Evolutionary conservation across 1,140 invertebrate species (phyloP), one percentile per base, ranked within the genome.

Genomic region (Armadillidium nasatum): DNA sequence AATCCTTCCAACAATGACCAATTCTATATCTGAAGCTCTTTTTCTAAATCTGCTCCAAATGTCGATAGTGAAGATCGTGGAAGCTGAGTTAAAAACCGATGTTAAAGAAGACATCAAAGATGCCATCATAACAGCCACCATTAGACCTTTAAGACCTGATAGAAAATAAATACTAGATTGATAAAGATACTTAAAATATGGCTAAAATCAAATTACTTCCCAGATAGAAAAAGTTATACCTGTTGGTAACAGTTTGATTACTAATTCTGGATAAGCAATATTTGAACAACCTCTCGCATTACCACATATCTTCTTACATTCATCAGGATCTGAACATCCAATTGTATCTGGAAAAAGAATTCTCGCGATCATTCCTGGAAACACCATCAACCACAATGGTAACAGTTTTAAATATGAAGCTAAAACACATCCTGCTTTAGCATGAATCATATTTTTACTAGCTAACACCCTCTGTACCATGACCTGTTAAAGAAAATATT

Each of bases 351-450:
- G 79, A 79, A 82, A 85, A 0, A 88, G 82, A 50, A 88, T 85
- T 33, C 88, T 83, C 4, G 87, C 84, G 54, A 88, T 87, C 88
- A 89, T 89, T 46, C 88, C 88, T 10, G 88, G 88, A 76, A 89
- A 86, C 22, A 88, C 87, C 67, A 89, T 86, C 6, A 89, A 80
- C 82, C 84, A 89, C 73, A 89, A 79, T 7, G 88, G 88, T 22
- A 88, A 79, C 74, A 89, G 84, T 81, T 89, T 89, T 19, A 89
- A 82, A 80, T 86, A 88, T 7, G 87, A 87, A 9, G 88, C 88
- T 44, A 88, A 73, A 46, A 89, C 84, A 43, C 85, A 86, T 0
- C 87, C 88, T 22, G 84, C 88, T 81, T 88, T 88, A 6, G 87
- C 88, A 81, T 89, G 85, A 9, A 83, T 82, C 77, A 88, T 83